Conservation (phyloP, 2,888 invertebrate species). For the Gari tellinella region DNA sequence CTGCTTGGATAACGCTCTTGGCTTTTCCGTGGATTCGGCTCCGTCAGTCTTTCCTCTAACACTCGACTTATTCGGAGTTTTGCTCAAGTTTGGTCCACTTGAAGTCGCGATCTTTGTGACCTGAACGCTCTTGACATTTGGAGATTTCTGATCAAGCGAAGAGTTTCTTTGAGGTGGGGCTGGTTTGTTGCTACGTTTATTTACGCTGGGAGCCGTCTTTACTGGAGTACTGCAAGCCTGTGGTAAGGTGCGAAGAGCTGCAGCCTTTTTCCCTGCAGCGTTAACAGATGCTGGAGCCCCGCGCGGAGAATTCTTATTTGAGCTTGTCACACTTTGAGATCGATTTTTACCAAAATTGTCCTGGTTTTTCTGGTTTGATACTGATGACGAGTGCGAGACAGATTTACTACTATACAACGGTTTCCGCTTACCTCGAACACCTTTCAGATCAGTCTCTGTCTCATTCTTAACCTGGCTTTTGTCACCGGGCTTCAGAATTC, state of each 20-base stretch:
- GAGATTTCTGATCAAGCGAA: conserved; percentile 44
- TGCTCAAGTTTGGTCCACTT: conserved; percentile 2
- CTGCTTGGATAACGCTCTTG: conserved; percentile 88
- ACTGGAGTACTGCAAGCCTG: conserved; percentile 66
- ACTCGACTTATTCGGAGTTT: conserved; percentile 20
- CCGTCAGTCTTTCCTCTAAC: conserved; percentile 15
- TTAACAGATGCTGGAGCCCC: conserved; percentile 14
- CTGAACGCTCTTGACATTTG: conserved; percentile 4
- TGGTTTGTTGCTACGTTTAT: conserved; percentile 35
- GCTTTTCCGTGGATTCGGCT: conserved; percentile 59
- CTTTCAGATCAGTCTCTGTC: conserved; percentile 47
- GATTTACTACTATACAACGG: conserved; percentile 69
- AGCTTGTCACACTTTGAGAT: conserved; percentile 7
- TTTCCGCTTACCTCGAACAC: conserved; percentile 72
- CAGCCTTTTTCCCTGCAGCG: conserved; percentile 20
- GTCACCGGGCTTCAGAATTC: conserved; percentile 86
- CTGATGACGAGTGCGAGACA: conserved; percentile 22
- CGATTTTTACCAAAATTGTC: conserved; percentile 19
- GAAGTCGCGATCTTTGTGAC: conserved; percentile 17
- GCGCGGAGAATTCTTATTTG: conserved; percentile 28
- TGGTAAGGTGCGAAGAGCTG: conserved; percentile 59
- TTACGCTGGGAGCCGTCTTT: conserved; percentile 75
- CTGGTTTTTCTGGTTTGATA: conserved; percentile 16
- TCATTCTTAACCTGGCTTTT: conserved; percentile 58
- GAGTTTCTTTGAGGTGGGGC: conserved; percentile 45